phyloP scores from a whole-genome alignment of 2,797 vertebrate genomes.

The Acomys russatus region DNA sequence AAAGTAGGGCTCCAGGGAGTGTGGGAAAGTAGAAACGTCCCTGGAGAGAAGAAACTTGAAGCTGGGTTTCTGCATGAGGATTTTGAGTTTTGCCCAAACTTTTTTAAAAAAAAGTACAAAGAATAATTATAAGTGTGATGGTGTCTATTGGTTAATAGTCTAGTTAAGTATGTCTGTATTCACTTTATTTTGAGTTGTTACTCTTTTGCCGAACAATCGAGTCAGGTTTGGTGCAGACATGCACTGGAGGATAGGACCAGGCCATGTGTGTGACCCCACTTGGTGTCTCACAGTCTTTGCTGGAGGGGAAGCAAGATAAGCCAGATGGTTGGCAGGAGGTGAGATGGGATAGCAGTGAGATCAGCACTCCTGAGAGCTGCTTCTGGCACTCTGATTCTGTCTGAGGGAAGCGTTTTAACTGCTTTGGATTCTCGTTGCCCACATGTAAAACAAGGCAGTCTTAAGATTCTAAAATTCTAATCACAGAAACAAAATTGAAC shows the following conservation, averaged over 20 bases:
- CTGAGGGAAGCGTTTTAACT: not conserved
- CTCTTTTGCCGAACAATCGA: constrained; percentile 32
- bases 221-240: not conserved
- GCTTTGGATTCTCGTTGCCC: not conserved
- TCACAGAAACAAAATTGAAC: constrained; percentile 42
- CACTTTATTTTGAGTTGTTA: not conserved
- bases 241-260: not conserved
- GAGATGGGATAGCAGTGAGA: not conserved
- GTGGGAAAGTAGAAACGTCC: not conserved
- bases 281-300: not conserved
- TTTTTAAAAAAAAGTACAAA: not conserved
- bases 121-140: constrained; percentile 39
- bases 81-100: constrained; percentile 48
- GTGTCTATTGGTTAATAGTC: not conserved
- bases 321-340: not conserved
- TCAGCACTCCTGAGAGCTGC: not conserved
- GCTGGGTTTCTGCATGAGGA: not conserved
- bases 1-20: not conserved
- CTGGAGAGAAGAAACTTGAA: not conserved
- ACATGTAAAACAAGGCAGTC: not conserved
- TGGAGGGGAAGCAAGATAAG: not conserved
- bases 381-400: not conserved
- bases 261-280: not conserved
- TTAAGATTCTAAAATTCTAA: constrained; percentile 61
- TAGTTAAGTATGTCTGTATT: not conserved